These are phyloP conservation scores for Poliocrania exsul DNA, from an alignment of 2,797 vertebrate species.

Conservation along the genomic window DNA sequence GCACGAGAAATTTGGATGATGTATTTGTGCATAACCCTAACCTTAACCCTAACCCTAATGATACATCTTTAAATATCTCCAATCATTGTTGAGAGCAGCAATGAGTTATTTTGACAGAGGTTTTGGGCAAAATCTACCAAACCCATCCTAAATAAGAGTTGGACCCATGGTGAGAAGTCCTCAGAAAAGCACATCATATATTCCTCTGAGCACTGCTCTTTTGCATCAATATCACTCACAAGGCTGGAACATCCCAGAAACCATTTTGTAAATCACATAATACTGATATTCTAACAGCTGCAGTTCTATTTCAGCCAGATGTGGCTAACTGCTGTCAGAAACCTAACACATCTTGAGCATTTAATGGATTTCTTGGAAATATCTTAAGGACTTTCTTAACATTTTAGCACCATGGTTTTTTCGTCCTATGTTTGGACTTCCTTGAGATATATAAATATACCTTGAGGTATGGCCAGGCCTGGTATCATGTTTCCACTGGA, in stretches of 20 bases:
- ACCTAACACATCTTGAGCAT: not conserved
- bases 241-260: not conserved
- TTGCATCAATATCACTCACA: not conserved
- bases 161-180: not conserved
- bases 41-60: no score
- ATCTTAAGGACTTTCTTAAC: not conserved
- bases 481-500: not conserved
- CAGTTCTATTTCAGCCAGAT: not conserved
- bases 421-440: not conserved
- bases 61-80: not conserved
- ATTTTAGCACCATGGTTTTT: not conserved
- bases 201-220: not conserved
- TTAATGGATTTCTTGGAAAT: not conserved
- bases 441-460: not conserved
- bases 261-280: not conserved
- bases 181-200: not conserved
- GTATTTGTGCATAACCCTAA: not conserved
- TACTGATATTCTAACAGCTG: not conserved
- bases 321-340: not conserved
- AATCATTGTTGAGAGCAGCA: not conserved
- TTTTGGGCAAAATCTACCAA: not conserved
- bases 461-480: not conserved
- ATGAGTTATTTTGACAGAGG: not conserved
- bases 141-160: not conserved
- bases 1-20: not conserved